Percentiles rank a stretch among this genome's conserved stretches.
phyloP scores from a whole-genome alignment of 2,888 invertebrate genomes.

The Drosophila buzzatii region DNA sequence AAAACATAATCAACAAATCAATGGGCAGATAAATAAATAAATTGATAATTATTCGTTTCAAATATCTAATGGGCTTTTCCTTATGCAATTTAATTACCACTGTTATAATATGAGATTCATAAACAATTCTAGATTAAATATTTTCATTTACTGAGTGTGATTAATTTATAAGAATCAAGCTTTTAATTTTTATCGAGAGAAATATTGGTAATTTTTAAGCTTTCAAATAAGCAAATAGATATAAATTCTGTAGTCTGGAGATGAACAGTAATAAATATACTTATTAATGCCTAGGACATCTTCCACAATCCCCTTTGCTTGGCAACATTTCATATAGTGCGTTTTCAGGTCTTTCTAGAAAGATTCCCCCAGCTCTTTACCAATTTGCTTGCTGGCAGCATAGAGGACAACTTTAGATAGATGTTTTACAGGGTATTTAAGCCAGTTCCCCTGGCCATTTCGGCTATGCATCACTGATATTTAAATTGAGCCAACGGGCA shows the following conservation, averaged over 20 bases:
- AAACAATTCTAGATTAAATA: no score
- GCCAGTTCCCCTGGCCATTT: constrained; percentile 52
- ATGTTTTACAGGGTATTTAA: constrained; percentile 46
- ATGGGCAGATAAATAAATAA: no score
- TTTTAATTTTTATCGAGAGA: no score
- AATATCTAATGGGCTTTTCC: no score
- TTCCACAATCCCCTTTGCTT: background rate
- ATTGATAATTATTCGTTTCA: no score
- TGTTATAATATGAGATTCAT: no score
- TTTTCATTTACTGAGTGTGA: no score
- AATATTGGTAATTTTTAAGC: background rate
- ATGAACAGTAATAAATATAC: background rate
- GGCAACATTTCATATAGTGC: background rate
- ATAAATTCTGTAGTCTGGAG: background rate
- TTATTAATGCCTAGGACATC: background rate
- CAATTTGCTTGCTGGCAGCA: background rate
- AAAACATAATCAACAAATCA: no score
- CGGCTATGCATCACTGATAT: constrained; percentile 80
- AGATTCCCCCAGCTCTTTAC: background rate
- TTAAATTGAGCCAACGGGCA: constrained; percentile 78
- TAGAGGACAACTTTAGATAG: background rate
- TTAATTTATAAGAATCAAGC: no score
- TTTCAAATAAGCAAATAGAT: background rate
- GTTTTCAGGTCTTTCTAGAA: background rate
- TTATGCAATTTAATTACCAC: no score